Evolutionary conservation across 2,113 vertebrate species (phyloP).

Genomic region (Paramormyrops kingsleyae): DNA sequence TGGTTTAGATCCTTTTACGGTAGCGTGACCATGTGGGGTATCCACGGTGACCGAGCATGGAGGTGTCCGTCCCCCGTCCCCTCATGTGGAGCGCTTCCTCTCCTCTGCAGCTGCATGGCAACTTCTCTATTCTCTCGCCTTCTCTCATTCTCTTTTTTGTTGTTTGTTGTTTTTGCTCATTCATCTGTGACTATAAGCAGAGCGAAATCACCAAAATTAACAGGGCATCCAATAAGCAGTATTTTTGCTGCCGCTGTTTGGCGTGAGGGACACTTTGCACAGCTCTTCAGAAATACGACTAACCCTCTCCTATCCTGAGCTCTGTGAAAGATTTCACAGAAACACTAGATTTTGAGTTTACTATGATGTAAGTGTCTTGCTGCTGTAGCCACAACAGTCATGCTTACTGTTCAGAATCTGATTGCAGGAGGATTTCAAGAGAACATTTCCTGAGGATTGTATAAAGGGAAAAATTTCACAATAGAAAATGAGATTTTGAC

Average conservation of each 20-base stretch:
- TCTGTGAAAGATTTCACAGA: not conserved
- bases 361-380: not conserved
- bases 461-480: not conserved
- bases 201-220: conserved; percentile 8
- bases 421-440: not conserved
- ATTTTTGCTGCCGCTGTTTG: not conserved
- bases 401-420: not conserved
- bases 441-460: not conserved
- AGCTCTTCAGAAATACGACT: not conserved
- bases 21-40: not conserved
- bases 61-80: not conserved
- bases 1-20: not conserved
- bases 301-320: not conserved
- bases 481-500: not conserved
- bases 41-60: not conserved
- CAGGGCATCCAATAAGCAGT: not conserved
- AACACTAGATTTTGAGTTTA: not conserved
- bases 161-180: not conserved
- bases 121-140: not conserved
- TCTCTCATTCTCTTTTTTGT: not conserved
- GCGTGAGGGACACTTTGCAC: not conserved
- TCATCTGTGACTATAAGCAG: conserved; percentile 4
- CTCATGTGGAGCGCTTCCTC: not conserved
- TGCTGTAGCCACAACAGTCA: not conserved
- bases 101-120: not conserved